Conservation (phyloP, 1,140 invertebrate genomes). For the Drosophila ironensis region DNA sequence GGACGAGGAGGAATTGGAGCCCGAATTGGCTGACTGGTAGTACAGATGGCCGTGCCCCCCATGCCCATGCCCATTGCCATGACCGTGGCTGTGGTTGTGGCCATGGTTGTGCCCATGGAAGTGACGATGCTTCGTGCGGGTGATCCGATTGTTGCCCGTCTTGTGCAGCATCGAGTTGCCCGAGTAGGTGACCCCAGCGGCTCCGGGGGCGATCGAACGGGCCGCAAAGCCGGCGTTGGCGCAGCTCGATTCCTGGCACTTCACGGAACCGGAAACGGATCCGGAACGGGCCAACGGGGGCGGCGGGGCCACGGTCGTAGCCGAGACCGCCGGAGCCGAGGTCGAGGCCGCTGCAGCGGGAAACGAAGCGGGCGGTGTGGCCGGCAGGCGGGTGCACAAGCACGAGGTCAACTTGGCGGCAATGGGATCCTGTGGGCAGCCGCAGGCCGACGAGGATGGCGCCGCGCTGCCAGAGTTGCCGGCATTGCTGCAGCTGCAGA, state of each 20-base stretch:
- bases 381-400: slow-evolving; percentile 76
- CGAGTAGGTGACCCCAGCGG: slow-evolving; percentile 12
- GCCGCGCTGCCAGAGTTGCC: no score
- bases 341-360: slow-evolving; percentile 1
- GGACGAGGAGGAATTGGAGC: background rate
- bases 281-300: slow-evolving; percentile 8
- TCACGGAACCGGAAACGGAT: background rate
- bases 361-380: slow-evolving; percentile 14
- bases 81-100: slow-evolving; percentile 22
- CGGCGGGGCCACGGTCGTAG: background rate
- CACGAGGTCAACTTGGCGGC: slow-evolving; percentile 82
- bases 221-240: slow-evolving; percentile 14
- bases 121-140: slow-evolving; percentile 66
- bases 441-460: slow-evolving; percentile 16
- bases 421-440: slow-evolving; percentile 82
- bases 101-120: slow-evolving; percentile 64
- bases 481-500: slow-evolving; percentile 6
- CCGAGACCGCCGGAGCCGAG: background rate
- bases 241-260: slow-evolving; percentile 29
- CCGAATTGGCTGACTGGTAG: slow-evolving; percentile 8
- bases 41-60: background rate
- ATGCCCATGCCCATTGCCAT: background rate
- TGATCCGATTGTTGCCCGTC: slow-evolving; percentile 70
- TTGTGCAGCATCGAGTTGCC: slow-evolving; percentile 62
- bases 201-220: slow-evolving; percentile 10